Conservation (phyloP, 2,113 vertebrate genomes). For the Siniperca knerii region DNA sequence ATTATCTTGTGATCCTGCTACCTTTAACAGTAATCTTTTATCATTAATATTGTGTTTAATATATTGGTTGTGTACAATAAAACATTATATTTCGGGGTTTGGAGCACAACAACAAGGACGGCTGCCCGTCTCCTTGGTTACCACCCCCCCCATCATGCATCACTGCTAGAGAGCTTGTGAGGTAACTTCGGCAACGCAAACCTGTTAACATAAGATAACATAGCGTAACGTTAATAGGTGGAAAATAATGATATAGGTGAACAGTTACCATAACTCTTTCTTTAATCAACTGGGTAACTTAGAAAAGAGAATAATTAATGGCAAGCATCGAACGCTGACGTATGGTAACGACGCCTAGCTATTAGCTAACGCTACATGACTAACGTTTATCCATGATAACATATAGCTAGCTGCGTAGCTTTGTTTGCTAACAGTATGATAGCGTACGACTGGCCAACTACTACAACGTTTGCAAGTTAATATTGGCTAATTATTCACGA, state of each 20-base stretch:
- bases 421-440: conserved; percentile 12
- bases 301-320: neutral
- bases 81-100: too few relatives aligned
- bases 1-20: too few relatives aligned
- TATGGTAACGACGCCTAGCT: neutral
- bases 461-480: too few relatives aligned
- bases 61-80: too few relatives aligned
- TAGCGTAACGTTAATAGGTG: too few relatives aligned
- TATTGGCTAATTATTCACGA: rapidly evolving
- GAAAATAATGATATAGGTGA: rapidly evolving
- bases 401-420: neutral
- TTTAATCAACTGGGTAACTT: rapidly evolving
- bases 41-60: too few relatives aligned
- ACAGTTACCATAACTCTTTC: rapidly evolving
- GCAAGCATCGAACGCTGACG: neutral
- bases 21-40: too few relatives aligned
- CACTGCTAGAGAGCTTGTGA: neutral
- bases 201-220: too few relatives aligned
- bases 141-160: conserved; percentile 77
- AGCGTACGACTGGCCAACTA: neutral
- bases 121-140: conserved; percentile 63
- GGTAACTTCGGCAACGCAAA: neutral
- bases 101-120: too few relatives aligned
- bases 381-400: neutral
- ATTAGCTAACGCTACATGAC: neutral